Percentiles rank a stretch among this genome's conserved stretches.
phyloP scores from a whole-genome alignment of 30 jellyfish, hydroid and myxozoan genomes.

The Euphysa ruthae region DNA sequence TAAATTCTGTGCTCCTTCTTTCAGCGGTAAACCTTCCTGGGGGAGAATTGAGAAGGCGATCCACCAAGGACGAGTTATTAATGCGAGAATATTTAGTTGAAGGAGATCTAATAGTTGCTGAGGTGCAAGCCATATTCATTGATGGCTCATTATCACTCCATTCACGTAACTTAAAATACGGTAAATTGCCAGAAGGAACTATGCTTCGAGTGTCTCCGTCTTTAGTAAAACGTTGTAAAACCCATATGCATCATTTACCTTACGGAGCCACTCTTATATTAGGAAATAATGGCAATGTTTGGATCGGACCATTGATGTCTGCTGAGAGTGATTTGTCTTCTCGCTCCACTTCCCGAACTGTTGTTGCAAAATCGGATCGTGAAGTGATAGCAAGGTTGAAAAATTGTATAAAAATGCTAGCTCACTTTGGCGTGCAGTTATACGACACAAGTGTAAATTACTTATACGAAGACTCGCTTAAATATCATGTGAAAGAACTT shows the following conservation, averaged over 20 bases:
- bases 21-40: slow-evolving; percentile 98
- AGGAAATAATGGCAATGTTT: slow-evolving; percentile 91
- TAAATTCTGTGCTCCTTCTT: slow-evolving; percentile 73
- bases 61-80: slow-evolving; percentile 86
- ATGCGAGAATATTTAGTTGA: slow-evolving; percentile 88
- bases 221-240: slow-evolving; percentile 71
- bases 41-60: slow-evolving; percentile 92
- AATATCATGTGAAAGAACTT: slow-evolving; percentile 57
- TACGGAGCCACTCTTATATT: slow-evolving; percentile 97
- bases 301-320: slow-evolving; percentile 98
- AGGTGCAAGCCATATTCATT: slow-evolving; percentile 79
- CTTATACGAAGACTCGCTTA: slow-evolving; percentile 86
- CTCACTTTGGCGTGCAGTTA: slow-evolving; percentile 57
- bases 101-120: slow-evolving; percentile 98
- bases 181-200: slow-evolving; percentile 94
- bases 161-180: slow-evolving; percentile 81
- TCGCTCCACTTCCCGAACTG: slow-evolving; percentile 39
- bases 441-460: slow-evolving; percentile 76
- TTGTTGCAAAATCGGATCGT: slow-evolving; percentile 33
- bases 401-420: slow-evolving; percentile 73
- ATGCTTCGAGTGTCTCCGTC: slow-evolving; percentile 72
- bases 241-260: slow-evolving; percentile 82
- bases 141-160: slow-evolving; percentile 96
- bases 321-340: slow-evolving; percentile 84
- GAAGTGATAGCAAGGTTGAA: slow-evolving; percentile 74